Evolutionary conservation across 2,113 vertebrate species (phyloP).

Genomic region (Chitala chitala): DNA sequence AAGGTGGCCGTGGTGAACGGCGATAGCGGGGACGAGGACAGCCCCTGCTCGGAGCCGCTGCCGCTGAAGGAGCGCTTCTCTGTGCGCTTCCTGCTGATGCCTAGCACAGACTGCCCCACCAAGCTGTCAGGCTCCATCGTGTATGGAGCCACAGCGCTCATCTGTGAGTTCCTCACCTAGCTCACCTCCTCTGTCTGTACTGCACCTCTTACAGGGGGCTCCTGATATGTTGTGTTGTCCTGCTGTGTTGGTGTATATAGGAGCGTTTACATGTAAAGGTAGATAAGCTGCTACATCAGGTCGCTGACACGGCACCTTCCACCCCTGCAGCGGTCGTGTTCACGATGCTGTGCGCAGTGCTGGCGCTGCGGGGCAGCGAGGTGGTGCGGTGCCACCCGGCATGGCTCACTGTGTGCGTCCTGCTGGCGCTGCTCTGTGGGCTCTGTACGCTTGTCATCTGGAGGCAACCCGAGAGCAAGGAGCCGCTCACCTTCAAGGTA

Average conservation of each 20-base stretch:
- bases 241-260: no score
- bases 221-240: neutral
- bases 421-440: constrained; percentile 56
- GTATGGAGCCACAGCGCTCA: constrained; percentile 67
- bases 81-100: constrained; percentile 58
- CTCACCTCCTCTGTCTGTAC: no score
- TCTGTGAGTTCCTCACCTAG: constrained; percentile 67
- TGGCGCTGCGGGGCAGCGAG: constrained; percentile 47
- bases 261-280: no score
- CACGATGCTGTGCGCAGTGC: constrained; percentile 68
- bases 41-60: constrained; percentile 31
- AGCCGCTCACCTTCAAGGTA: constrained; percentile 84
- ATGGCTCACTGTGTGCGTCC: constrained; percentile 46
- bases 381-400: constrained; percentile 40
- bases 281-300: no score
- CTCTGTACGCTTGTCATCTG: constrained; percentile 68
- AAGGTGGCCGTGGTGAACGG: constrained; percentile 57
- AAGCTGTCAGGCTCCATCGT: constrained; percentile 72
- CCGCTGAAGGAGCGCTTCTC: constrained; percentile 52
- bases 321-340: constrained; percentile 66
- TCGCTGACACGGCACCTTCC: no score
- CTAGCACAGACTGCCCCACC: constrained; percentile 59
- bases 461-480: constrained; percentile 81
- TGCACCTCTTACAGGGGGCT: neutral
- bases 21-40: constrained; percentile 57